These are phyloP conservation scores for Pseudococcus jackbeardsleyi DNA, from an alignment of 2,888 invertebrate genomes.

Conservation along the genomic window DNA sequence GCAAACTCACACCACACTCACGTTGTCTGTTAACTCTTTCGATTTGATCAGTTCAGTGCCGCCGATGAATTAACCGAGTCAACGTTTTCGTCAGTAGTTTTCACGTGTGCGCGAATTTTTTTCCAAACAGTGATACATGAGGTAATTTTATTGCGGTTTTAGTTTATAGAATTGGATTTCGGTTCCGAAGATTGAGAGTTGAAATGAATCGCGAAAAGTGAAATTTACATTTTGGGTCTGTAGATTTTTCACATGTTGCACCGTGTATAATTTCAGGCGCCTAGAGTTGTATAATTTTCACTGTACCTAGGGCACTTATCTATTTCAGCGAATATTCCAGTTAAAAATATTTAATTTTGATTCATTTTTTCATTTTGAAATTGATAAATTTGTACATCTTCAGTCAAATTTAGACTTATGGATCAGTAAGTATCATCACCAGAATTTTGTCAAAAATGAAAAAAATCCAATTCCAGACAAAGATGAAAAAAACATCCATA, in stretches of 20 bases:
- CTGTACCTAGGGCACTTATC: no score
- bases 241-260: not conserved
- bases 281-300: not conserved
- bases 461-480: no score
- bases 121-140: slow-evolving; percentile 21
- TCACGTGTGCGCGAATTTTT: slow-evolving; percentile 38
- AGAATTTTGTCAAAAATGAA: no score
- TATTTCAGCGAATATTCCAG: no score
- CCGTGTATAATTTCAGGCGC: not conserved
- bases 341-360: no score
- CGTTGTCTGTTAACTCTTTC: slow-evolving; percentile 50
- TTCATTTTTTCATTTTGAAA: no score
- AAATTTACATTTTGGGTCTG: not conserved
- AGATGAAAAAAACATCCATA: no score
- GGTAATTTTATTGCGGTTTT: slow-evolving; percentile 45
- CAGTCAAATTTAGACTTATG: no score
- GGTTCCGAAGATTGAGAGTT: not conserved
- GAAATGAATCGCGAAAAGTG: not conserved
- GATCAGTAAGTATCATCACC: no score
- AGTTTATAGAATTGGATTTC: not conserved
- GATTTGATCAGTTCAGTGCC: slow-evolving; percentile 39
- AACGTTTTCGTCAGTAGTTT: slow-evolving; percentile 24
- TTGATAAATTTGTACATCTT: no score
- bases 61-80: slow-evolving; percentile 46
- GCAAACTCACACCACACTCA: slow-evolving; percentile 38